A percentile compares a stretch with the other conserved stretches of the same genome.
These are phyloP conservation scores for Diarsia mendica DNA, from an alignment of 2,888 invertebrate species.

Conservation along the genomic window DNA sequence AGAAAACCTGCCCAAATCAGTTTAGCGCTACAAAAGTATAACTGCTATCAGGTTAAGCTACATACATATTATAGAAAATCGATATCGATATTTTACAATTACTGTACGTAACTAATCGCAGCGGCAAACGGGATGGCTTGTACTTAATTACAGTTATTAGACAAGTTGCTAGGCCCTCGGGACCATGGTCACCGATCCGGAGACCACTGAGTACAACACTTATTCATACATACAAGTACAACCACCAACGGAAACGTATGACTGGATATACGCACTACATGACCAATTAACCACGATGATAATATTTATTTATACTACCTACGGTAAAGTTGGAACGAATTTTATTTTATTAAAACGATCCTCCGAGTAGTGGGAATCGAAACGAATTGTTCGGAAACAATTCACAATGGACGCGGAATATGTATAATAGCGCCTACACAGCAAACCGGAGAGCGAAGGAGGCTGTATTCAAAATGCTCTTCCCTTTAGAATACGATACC, in stretches of 20 bases:
- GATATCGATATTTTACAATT: constrained; percentile 57
- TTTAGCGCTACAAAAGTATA: background rate
- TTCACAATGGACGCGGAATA: constrained; percentile 74
- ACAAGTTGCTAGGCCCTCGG: constrained; percentile 79
- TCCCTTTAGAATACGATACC: constrained; percentile 72
- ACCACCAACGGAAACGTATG: constrained; percentile 61
- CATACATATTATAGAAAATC: no score
- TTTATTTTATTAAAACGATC: constrained; percentile 55
- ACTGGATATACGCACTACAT: constrained; percentile 68
- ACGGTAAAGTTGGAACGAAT: constrained; percentile 50
- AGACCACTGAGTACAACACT: constrained; percentile 76
- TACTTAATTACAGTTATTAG: constrained; percentile 87
- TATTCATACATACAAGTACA: constrained; percentile 69
- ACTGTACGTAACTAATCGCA: constrained; percentile 56
- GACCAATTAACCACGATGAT: constrained; percentile 71
- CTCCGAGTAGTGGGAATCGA: constrained; percentile 66
- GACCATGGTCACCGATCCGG: constrained; percentile 78
- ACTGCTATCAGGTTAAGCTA: no score
- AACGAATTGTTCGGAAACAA: constrained; percentile 76
- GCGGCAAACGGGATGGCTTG: constrained; percentile 77
- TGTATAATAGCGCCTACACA: constrained; percentile 77
- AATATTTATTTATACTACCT: constrained; percentile 50
- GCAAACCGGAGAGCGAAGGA: constrained; percentile 58
- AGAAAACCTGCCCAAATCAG: background rate
- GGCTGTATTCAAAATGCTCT: constrained; percentile 70